Percentiles rank a stretch among this genome's conserved stretches.
phyloP scores from a whole-genome alignment of 2,888 invertebrate genomes.

The Monopis laevigella region DNA sequence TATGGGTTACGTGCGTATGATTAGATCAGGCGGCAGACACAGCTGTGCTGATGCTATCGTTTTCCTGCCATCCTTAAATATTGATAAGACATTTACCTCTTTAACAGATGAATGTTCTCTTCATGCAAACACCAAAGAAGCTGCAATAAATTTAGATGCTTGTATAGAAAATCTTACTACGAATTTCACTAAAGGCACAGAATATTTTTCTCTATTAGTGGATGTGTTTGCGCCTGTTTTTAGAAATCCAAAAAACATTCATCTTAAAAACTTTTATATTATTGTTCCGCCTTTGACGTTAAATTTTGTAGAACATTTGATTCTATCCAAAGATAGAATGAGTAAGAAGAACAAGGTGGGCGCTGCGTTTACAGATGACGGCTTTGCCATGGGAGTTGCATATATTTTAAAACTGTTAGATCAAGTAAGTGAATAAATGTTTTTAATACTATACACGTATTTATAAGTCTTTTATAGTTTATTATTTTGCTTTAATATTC shows the following conservation, averaged over 20 bases:
- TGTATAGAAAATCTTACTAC: conserved; percentile 81
- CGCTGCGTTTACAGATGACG: conserved; percentile 96
- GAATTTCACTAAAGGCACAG: conserved; percentile 89
- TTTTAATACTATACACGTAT: too few species aligned
- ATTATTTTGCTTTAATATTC: too few species aligned
- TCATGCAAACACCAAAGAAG: conserved; percentile 67
- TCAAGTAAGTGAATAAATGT: conserved; percentile 66
- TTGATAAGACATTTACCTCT: conserved; percentile 69
- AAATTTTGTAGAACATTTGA: conserved; percentile 94
- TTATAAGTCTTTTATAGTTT: too few species aligned
- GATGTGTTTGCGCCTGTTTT: conserved; percentile 93
- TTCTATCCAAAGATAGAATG: conserved; percentile 91
- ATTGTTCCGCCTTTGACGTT: conserved; percentile 94
- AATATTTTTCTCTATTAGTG: conserved; percentile 88
- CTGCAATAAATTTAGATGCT: conserved; percentile 78
- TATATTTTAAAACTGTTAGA: conserved; percentile 91
- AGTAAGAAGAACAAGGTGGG: conserved; percentile 88
- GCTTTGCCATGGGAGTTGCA: conserved; percentile 95
- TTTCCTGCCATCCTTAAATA: conserved; percentile 83
- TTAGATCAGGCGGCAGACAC: conserved; percentile 92
- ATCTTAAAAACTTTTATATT: conserved; percentile 90
- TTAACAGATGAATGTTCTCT: conserved; percentile 69
- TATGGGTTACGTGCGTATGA: conserved; percentile 94
- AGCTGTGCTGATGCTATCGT: conserved; percentile 91
- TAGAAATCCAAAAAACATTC: conserved; percentile 84